Conservation (phyloP, 2,797 vertebrate genomes). For the Sebastes steindachneri region DNA sequence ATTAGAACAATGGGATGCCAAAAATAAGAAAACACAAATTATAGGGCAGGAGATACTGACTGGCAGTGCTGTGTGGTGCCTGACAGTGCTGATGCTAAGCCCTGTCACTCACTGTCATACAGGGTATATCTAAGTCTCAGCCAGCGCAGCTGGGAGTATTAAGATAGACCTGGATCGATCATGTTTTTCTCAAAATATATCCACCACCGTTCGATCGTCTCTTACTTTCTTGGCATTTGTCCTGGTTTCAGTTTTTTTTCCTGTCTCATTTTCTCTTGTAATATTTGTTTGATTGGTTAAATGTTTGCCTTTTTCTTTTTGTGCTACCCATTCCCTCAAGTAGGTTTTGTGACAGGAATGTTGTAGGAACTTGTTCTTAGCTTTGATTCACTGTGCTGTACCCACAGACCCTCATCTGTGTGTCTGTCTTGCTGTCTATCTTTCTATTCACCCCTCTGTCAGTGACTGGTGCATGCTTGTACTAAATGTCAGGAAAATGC, state of each 20-base stretch:
- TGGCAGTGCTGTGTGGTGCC: constrained; percentile 55
- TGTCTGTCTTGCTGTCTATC: constrained; percentile 5
- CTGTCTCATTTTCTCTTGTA: background rate
- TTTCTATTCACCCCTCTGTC: background rate
- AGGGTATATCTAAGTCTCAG: constrained; percentile 41
- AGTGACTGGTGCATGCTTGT: background rate
- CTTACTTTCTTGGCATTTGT: background rate
- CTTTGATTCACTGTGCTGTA: background rate
- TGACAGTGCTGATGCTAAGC: constrained; percentile 66
- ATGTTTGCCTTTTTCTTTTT: background rate
- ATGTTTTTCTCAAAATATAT: constrained; percentile 4
- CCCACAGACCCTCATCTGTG: background rate
- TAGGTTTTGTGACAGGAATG: constrained; percentile 2
- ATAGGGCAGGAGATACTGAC: constrained; percentile 60
- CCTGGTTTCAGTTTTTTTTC: background rate
- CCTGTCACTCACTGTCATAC: constrained; percentile 72
- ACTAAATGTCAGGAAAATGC: background rate
- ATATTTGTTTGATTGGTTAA: background rate
- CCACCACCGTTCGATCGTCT: background rate
- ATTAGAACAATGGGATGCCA: constrained; percentile 46
- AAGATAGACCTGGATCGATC: constrained; percentile 45
- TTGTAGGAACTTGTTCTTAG: background rate
- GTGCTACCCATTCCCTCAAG: background rate
- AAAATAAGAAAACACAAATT: constrained; percentile 68
- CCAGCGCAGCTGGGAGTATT: constrained; percentile 21